Evolutionary conservation across 2,797 vertebrate genomes (phyloP), one percentile per base, ranked within the genome.

Genomic region (Catharus ustulatus): DNA sequence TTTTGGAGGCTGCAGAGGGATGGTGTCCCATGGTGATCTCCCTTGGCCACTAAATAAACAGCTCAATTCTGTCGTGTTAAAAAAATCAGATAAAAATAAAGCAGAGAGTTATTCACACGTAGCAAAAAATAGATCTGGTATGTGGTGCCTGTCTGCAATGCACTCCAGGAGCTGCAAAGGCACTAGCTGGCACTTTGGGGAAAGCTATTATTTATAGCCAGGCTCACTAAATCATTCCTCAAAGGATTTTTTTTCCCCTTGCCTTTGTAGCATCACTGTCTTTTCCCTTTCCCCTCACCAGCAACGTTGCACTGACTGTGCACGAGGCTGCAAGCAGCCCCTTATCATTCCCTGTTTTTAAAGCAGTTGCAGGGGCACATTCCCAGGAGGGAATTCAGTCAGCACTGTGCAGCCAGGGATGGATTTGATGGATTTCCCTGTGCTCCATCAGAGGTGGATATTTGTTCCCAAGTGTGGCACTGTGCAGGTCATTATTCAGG

Each of bases 41-140:
- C 40, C 59, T 42, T 72, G 59, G 40, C 40, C 0, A 0, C 64
- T 74, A 69, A 79, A 73, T 69, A 84, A 81, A 32, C 30, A 59
- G 66, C 40, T 75, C 48, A 23, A 18, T 48, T 72, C 57, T 87
- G 54, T 57, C 71, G 71, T 72, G 38, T 90, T 72, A 57, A 67
- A 93, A 87, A 84, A 82, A 40, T 4, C 49, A 69, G 64, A 40
- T 32, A 51, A 77, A 90, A 90, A 86, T 69, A 92, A 79, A 74
- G 29, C 7, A 3, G 20, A 1, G 46, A 79, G 84, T 78, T 90
- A 79, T 91, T 91, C 52, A 46, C 30, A 19, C 2, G 0, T 20
- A 67, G 93, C 52, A 91, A 85, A 93, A 96, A 89, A 93, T 90
- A 96, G 91, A 83, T 57, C 19, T 77, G 95, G 94, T 71, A 92